phyloP scores from a whole-genome alignment of 2,113 vertebrate species.

The Gobius niger region DNA sequence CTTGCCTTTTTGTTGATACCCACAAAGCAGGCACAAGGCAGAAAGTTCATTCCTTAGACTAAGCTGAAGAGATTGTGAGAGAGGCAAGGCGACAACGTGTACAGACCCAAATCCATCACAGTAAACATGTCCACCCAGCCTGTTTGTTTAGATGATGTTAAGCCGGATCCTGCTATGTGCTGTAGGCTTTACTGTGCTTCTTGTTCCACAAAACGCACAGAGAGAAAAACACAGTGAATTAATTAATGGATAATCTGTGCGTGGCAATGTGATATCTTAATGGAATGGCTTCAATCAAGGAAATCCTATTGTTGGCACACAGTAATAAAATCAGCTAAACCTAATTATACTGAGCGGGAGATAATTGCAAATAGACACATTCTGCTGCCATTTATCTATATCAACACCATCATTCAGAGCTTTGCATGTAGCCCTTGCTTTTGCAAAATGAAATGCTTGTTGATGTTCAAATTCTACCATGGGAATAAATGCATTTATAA shows the following conservation, averaged over 20 bases:
- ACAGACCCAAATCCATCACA: constrained; percentile 13
- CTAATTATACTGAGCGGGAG: background rate
- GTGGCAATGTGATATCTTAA: background rate
- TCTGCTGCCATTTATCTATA: background rate
- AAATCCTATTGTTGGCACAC: constrained; percentile 2
- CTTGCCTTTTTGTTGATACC: background rate
- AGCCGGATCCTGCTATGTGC: constrained; percentile 11
- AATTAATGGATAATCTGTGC: constrained; percentile 1
- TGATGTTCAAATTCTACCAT: no score
- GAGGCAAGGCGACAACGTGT: background rate
- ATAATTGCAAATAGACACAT: constrained; percentile 9
- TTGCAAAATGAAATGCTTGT: no score
- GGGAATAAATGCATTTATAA: no score
- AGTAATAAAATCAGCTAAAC: constrained; percentile 7
- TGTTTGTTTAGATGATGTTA: constrained; percentile 24
- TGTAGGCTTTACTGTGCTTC: background rate
- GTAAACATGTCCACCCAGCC: constrained; percentile 5
- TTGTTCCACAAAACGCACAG: constrained; percentile 1
- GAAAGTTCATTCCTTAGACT: background rate
- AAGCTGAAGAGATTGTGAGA: background rate
- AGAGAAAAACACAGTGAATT: background rate
- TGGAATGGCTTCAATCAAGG: background rate
- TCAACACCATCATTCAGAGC: background rate
- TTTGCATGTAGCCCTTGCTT: background rate
- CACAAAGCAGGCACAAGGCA: background rate